Base-by-base conservation (phyloP, 1,140 invertebrate genomes). In the Mizuhopecten yessoensis region DNA sequence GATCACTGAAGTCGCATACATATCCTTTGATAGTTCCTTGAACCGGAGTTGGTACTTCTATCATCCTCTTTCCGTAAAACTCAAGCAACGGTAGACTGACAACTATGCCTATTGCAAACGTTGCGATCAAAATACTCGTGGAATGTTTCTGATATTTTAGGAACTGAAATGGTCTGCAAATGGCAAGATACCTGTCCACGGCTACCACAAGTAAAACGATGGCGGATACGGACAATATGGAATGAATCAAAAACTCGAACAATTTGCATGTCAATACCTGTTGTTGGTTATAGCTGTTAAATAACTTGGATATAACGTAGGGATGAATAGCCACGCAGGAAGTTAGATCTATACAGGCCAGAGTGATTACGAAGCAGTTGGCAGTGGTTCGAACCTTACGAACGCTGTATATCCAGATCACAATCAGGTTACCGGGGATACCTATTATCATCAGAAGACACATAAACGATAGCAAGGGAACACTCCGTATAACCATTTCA, bases 271-370 rank as follows among this genome's bases (percentile, higher is more conserved):
- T n/a, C 20, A 87, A 33, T 23, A 42, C 45, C 89, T 90, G 90
- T 0, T 87, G 90, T 88, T 93, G 92, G 29, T 93, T 88, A n/a
- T 89, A 87, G 11, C 17, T 86, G 86, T 93, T 87, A 45, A 91
- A 91, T 23, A 90, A 45, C 57, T 93, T 93, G 33, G 86, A 91
- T 23, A 93, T 91, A 0, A 91, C 75, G 57, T 93, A 93, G 0
- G 92, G 92, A n/a, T 93, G 92, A 33, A 93, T 87, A 39, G 91
- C 87, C 57, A 93, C 49, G 33, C 92, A 93, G 10, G 90, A 34
- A 33, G 91, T 87, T 15, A 91, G 75, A 57, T 93, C 92, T 0
- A 93, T 86, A 11, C 33, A 33, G 7, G 87, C 92, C 0, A 93
- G 87, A 49, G 87, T 91, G 57, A 93, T 87, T 13, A 90, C 87